Evolutionary conservation across 2,888 invertebrate species (phyloP).

Genomic region (Sarcophaga caerulescens): DNA sequence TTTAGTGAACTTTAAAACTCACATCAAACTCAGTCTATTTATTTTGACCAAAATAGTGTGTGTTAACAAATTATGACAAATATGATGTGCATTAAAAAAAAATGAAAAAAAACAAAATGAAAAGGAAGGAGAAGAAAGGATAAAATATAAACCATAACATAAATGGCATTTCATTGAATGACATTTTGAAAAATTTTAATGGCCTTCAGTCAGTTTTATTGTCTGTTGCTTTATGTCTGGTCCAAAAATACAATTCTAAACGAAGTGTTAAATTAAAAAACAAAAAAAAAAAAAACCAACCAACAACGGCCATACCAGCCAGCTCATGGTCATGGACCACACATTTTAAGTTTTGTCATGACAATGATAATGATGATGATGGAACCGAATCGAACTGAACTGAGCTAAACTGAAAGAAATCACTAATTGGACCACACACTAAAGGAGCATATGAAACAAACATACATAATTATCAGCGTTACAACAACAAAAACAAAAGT

Average conservation of each 20-base stretch:
- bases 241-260: conserved; percentile 17
- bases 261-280: conserved; percentile 36
- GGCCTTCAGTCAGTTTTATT: conserved; percentile 45
- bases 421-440: conserved; percentile 65
- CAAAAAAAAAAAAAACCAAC: not conserved
- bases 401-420: conserved; percentile 44
- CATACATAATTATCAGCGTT: conserved; percentile 51
- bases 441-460: not conserved
- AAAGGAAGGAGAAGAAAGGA: not conserved
- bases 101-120: too few species aligned
- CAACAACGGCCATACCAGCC: not conserved
- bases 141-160: not conserved
- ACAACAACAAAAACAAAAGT: conserved; percentile 21
- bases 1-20: too few species aligned
- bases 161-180: conserved; percentile 52
- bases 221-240: not conserved
- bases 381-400: conserved; percentile 36
- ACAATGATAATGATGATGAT: not conserved
- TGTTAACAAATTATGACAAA: not conserved
- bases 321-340: conserved; percentile 46
- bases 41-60: too few species aligned
- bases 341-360: conserved; percentile 40
- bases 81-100: not conserved
- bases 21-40: too few species aligned
- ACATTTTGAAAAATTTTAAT: conserved; percentile 29